Conservation (phyloP, 2,888 invertebrate genomes). For the Augiades crinisus region DNA sequence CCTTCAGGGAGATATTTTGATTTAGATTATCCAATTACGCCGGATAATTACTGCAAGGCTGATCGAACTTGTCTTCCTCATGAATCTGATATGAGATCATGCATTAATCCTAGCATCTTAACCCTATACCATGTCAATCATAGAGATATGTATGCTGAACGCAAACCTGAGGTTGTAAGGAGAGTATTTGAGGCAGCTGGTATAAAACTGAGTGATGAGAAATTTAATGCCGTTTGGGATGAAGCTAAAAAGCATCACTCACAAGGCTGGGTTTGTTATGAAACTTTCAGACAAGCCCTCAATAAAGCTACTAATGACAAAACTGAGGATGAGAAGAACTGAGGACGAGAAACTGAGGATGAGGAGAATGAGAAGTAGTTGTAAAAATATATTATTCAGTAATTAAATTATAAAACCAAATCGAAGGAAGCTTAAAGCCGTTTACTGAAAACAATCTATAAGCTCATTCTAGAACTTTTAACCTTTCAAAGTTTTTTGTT, state of each 20-base stretch:
- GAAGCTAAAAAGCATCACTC: constrained; percentile 72
- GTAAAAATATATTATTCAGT: no score
- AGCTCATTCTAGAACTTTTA: no score
- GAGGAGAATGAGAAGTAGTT: no score
- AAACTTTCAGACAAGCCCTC: constrained; percentile 68
- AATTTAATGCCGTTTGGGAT: constrained; percentile 74
- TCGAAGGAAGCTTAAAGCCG: no score
- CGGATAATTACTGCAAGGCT: constrained; percentile 49
- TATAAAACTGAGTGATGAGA: constrained; percentile 68
- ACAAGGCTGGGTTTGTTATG: constrained; percentile 76
- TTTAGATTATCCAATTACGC: constrained; percentile 58
- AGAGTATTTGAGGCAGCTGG: constrained; percentile 77
- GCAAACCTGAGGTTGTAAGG: constrained; percentile 55
- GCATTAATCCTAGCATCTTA: constrained; percentile 55
- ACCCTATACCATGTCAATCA: constrained; percentile 57
- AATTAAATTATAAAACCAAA: no score
- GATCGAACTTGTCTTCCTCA: constrained; percentile 53
- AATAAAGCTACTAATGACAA: constrained; percentile 26
- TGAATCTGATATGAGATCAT: constrained; percentile 58
- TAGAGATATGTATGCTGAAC: constrained; percentile 61
- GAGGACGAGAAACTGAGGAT: no score
- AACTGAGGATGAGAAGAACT: no score
- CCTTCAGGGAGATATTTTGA: constrained; percentile 69
- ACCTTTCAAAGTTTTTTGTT: no score
- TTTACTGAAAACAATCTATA: no score